Evolutionary conservation across 2,888 invertebrate species (phyloP), one percentile per base, ranked within the genome.

Genomic region (Eurois occulta): DNA sequence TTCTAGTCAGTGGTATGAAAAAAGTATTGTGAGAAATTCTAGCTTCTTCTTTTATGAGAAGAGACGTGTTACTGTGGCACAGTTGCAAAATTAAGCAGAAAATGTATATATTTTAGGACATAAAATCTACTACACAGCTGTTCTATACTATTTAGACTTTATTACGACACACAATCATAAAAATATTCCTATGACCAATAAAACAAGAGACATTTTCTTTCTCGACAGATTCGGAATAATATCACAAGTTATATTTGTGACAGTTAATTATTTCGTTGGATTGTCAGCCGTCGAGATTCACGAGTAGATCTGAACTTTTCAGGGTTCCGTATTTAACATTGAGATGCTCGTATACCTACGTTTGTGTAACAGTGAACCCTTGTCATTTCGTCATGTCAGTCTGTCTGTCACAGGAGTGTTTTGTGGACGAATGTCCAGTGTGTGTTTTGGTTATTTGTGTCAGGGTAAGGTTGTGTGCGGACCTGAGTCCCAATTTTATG

Each of bases 311-410:
- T 24, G 28, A 35, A 68, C 16, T 72, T 72, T 80, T 75, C 38
- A 41, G 71, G 38, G 38, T 46, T 58, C 52, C 38, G 18, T 43
- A 60, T 60, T 60, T 32, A 65, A 28, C 21, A 28, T 58, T 65
- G 48, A 21, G 58, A 10, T 35, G 35, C n/a, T 41, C 21, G 55
- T 52, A 72, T 52, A 58, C 41, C 64, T 77, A 60, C 55, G 48
- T 72, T 78, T 80, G 62, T 81, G 60, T 66, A 41, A 73, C 81
- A 85, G 66, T 65, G 69, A 35, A 81, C 81, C 81, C 81, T 73
- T 84, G 81, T 81, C 80, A 81, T 80, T 79, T 73, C 62, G 60
- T 48, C 60, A 62, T 72, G 81, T 84, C 84, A 79, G 80, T 66
- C 72, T 58, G 65, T 73, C 84, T 66, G 85, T 81, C 81, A 84